phyloP scores from a whole-genome alignment of 1,140 invertebrate species.

The Drosophila lowei region DNA sequence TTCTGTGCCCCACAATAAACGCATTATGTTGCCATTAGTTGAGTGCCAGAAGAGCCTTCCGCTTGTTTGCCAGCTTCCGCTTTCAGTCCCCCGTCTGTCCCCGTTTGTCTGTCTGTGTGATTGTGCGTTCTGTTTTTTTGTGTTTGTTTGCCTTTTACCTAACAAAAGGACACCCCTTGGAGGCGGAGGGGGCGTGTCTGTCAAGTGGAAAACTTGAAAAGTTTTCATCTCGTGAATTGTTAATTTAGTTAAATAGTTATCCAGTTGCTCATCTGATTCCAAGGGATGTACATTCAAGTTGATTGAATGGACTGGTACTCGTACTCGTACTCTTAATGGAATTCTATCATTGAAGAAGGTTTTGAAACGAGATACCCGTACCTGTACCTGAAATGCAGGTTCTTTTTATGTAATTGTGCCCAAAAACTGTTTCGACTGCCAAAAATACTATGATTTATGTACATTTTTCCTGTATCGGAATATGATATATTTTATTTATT shows the following conservation, averaged over 20 bases:
- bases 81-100: slow-evolving; percentile 28
- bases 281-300: slow-evolving; percentile 16
- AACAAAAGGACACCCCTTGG: slow-evolving; percentile 51
- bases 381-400: neutral
- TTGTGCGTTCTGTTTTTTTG: slow-evolving; percentile 21
- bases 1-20: slow-evolving; percentile 74
- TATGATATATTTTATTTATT: too few relatives aligned
- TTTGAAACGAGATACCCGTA: too few relatives aligned
- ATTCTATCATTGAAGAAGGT: neutral
- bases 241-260: slow-evolving; percentile 74
- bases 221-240: slow-evolving; percentile 72
- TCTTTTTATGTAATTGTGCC: too few relatives aligned
- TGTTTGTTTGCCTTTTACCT: slow-evolving; percentile 38
- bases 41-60: slow-evolving; percentile 79
- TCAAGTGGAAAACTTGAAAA: slow-evolving; percentile 39
- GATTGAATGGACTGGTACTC: slow-evolving; percentile 20
- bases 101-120: slow-evolving; percentile 44
- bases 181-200: slow-evolving; percentile 10
- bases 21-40: slow-evolving; percentile 80
- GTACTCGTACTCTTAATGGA: neutral
- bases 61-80: slow-evolving; percentile 79
- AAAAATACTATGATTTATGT: too few relatives aligned
- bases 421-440: too few relatives aligned
- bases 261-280: slow-evolving; percentile 29
- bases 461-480: too few relatives aligned